These are phyloP conservation scores for Sebastes kiyomatsui DNA, from an alignment of 2,797 vertebrate genomes.

Conservation along the genomic window DNA sequence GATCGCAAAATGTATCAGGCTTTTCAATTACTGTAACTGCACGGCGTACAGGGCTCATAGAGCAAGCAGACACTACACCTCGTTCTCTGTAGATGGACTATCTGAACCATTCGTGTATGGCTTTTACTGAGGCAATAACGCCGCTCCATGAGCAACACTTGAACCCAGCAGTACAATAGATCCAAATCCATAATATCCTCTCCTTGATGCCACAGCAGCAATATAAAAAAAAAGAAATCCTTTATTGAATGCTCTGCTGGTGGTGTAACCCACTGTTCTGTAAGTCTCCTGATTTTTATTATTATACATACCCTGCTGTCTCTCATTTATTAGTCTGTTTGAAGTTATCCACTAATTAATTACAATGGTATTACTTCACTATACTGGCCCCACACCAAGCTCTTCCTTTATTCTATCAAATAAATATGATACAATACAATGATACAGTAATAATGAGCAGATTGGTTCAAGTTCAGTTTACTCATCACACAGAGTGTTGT, in stretches of 20 bases:
- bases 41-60: neutral
- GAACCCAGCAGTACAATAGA: slow-evolving; percentile 30
- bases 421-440: neutral
- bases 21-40: slow-evolving; percentile 40
- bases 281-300: slow-evolving; percentile 28
- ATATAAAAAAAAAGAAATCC: slow-evolving; percentile 23
- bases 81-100: slow-evolving; percentile 15
- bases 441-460: neutral
- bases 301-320: slow-evolving; percentile 20
- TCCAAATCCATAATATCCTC: slow-evolving; percentile 31
- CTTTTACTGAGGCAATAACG: slow-evolving; percentile 41
- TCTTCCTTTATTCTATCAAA: neutral
- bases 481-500: neutral
- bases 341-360: slow-evolving; percentile 33
- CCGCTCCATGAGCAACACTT: slow-evolving; percentile 35
- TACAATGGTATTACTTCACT: neutral
- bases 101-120: slow-evolving; percentile 4
- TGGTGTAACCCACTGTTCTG: slow-evolving; percentile 27
- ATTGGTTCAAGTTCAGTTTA: neutral
- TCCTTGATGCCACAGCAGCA: slow-evolving; percentile 8
- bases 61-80: slow-evolving; percentile 1
- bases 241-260: slow-evolving; percentile 26
- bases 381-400: neutral
- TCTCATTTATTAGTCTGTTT: slow-evolving; percentile 41
- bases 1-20: slow-evolving; percentile 30